Conservation (phyloP, 2,797 vertebrate genomes). For the Knipowitschia caucasica region DNA sequence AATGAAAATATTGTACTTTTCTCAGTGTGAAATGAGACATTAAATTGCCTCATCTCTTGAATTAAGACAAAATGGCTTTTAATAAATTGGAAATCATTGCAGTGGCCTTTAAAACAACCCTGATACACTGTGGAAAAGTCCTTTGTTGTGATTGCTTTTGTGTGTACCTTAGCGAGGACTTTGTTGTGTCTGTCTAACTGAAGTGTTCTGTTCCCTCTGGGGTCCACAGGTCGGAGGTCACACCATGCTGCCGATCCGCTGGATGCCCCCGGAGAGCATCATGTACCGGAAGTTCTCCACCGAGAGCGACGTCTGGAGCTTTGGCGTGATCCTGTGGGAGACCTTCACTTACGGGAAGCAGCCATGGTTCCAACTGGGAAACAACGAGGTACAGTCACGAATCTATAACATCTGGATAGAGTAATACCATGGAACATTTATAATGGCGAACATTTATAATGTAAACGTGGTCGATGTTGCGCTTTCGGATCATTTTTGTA, state of each 20-base stretch:
- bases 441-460: too few relatives aligned
- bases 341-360: slow-evolving; percentile 99
- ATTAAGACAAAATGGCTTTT: too few relatives aligned
- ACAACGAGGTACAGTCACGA: slow-evolving; percentile 95
- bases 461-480: too few relatives aligned
- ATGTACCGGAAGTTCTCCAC: slow-evolving; percentile 99
- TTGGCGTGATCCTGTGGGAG: slow-evolving; percentile 98
- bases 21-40: too few relatives aligned
- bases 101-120: too few relatives aligned
- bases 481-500: too few relatives aligned
- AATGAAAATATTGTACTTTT: too few relatives aligned
- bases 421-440: too few relatives aligned
- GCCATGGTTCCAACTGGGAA: slow-evolving; percentile 98
- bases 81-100: too few relatives aligned
- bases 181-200: not conserved
- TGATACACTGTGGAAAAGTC: too few relatives aligned
- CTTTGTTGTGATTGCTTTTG: not conserved
- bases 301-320: slow-evolving; percentile 98
- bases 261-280: slow-evolving; percentile 99
- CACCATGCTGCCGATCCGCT: slow-evolving; percentile 98
- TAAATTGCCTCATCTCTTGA: too few relatives aligned
- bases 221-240: slow-evolving; percentile 90
- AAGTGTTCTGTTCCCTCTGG: not conserved
- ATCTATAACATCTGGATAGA: too few relatives aligned
- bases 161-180: not conserved